Conservation (phyloP, 1,140 invertebrate genomes). For the Zaprionus africanus region DNA sequence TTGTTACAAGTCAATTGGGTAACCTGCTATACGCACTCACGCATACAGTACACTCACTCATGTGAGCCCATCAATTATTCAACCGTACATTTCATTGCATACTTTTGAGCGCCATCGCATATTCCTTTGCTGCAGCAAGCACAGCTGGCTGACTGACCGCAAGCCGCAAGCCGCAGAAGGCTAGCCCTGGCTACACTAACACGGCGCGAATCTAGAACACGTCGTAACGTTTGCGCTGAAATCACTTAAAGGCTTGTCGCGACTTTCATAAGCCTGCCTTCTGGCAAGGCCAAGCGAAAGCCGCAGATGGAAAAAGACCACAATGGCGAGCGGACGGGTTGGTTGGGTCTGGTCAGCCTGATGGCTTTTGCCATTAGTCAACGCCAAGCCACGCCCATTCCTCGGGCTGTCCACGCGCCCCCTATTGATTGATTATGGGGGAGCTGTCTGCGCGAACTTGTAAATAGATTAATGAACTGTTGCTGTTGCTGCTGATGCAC, state of each 20-base stretch:
- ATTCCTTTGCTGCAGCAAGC: not conserved
- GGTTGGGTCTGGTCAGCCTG: not conserved
- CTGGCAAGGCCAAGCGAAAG: not conserved
- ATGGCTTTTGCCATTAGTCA: constrained; percentile 42
- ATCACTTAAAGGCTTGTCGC: constrained; percentile 8
- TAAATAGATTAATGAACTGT: constrained; percentile 84
- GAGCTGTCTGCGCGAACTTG: constrained; percentile 80
- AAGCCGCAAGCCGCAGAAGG: too few relatives aligned
- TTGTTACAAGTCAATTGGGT: not conserved
- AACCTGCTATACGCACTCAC: not conserved
- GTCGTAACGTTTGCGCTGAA: not conserved
- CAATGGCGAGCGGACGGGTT: constrained; percentile 18
- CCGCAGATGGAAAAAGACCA: not conserved
- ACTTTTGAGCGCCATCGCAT: not conserved
- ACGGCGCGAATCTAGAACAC: not conserved
- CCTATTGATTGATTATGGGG: constrained; percentile 81
- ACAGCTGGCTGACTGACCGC: not conserved
- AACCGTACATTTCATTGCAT: not conserved
- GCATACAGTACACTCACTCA: not conserved
- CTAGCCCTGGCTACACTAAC: too few relatives aligned
- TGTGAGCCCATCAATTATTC: not conserved
- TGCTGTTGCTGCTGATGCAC: constrained; percentile 69
- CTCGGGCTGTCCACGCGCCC: constrained; percentile 35
- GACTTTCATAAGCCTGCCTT: constrained; percentile 2
- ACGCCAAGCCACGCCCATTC: constrained; percentile 33